Evolutionary conservation across 2,797 vertebrate genomes (phyloP).

Genomic region (Pseudotriccus pelzelni): DNA sequence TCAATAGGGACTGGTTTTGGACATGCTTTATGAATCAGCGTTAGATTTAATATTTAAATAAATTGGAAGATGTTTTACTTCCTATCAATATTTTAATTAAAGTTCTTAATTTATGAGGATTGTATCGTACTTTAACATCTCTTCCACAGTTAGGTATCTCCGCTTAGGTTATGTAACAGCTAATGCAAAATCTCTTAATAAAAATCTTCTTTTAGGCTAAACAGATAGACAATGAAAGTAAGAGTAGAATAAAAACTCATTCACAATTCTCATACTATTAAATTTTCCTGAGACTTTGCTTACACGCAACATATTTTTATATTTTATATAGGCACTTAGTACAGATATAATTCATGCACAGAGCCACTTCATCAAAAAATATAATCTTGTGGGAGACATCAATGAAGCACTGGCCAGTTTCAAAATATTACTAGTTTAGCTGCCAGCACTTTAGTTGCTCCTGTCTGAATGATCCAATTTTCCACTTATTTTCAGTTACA

Average conservation of each 20-base stretch:
- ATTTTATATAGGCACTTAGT: background rate
- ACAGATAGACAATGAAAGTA: background rate
- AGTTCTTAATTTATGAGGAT: background rate
- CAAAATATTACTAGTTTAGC: background rate
- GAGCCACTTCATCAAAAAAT: background rate
- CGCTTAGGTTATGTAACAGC: rapidly evolving
- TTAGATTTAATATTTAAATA: background rate
- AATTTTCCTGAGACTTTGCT: background rate
- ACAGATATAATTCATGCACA: background rate
- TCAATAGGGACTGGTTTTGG: background rate
- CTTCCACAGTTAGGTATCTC: background rate
- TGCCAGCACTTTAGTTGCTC: background rate
- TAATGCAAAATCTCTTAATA: background rate
- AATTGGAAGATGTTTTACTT: background rate
- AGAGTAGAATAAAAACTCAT: background rate
- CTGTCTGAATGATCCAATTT: background rate
- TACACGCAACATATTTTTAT: background rate
- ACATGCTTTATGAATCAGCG: background rate
- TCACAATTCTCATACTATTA: background rate
- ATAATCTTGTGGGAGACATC: background rate
- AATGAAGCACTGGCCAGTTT: background rate
- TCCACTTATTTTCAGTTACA: background rate
- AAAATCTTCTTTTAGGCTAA: background rate
- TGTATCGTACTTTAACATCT: background rate
- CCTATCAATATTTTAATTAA: background rate